A percentile compares a stretch with the other conserved stretches of the same genome.
Conservation (phyloP, 2,797 vertebrate species). For the Coreius guichenoti region DNA sequence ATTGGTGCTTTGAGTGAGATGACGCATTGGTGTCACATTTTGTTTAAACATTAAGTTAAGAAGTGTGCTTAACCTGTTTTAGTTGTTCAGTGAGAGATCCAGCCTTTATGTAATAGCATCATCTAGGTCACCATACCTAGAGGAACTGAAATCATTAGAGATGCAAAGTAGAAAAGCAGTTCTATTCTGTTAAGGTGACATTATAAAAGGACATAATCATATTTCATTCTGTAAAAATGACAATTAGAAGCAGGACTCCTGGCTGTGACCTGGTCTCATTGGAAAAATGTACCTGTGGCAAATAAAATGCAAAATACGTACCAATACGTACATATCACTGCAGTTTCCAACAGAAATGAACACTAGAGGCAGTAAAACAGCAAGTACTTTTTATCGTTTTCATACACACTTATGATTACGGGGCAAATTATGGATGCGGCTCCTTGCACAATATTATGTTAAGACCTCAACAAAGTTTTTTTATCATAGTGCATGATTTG, state of each 20-base stretch:
- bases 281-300: no score
- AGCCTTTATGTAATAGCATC: conserved; percentile 34
- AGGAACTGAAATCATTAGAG: conserved; percentile 40
- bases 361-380: no score
- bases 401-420: no score
- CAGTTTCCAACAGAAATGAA: no score
- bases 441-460: no score
- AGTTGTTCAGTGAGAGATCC: conserved; percentile 18
- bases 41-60: conserved; percentile 2
- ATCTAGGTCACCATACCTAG: conserved; percentile 47
- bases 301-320: no score
- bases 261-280: no score
- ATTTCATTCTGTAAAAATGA: background rate
- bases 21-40: conserved; percentile 10
- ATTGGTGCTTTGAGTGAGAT: conserved; percentile 18
- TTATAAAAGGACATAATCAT: background rate
- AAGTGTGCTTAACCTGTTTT: conserved; percentile 21
- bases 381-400: no score
- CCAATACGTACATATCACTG: no score
- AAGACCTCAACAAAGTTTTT: no score
- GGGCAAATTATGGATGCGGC: no score
- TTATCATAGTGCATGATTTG: no score
- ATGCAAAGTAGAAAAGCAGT: conserved; percentile 17
- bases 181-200: background rate
- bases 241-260: background rate